These are phyloP conservation scores for Muscina levida DNA, from an alignment of 2,888 invertebrate species.

Conservation along the genomic window DNA sequence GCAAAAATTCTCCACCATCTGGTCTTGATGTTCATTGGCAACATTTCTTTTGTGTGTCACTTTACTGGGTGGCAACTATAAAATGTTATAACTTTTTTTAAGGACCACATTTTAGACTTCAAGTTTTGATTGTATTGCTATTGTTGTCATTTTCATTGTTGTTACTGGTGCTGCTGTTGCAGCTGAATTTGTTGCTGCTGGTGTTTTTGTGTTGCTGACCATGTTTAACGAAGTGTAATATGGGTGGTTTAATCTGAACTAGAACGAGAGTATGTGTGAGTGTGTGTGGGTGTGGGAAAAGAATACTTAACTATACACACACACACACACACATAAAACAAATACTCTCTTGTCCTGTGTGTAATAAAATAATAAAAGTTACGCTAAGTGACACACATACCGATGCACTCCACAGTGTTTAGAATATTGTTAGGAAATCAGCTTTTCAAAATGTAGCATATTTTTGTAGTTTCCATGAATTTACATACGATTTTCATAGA, in stretches of 20 bases:
- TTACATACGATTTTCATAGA: no score
- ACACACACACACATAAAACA: not conserved
- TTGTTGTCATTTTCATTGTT: conserved; percentile 25
- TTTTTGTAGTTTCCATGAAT: no score
- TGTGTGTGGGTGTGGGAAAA: no score
- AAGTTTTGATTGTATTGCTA: not conserved
- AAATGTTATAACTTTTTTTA: conserved; percentile 10
- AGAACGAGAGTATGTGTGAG: no score
- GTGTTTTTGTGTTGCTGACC: conserved; percentile 6
- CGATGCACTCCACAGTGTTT: no score
- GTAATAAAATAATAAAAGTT: conserved; percentile 31
- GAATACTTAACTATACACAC: no score
- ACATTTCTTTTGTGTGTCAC: not conserved
- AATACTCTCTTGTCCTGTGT: not conserved
- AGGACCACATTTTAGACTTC: conserved; percentile 23
- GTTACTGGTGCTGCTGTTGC: not conserved
- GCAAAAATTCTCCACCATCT: no score
- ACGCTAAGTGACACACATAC: conserved; percentile 11
- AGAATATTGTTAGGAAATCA: no score
- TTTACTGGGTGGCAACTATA: not conserved
- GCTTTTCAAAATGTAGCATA: no score
- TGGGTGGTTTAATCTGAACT: not conserved
- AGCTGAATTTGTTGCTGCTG: not conserved
- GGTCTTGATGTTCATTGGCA: not conserved
- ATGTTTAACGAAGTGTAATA: conserved; percentile 23